Base-by-base conservation (phyloP, 2,888 invertebrate genomes). In the Perdita meconis region DNA sequence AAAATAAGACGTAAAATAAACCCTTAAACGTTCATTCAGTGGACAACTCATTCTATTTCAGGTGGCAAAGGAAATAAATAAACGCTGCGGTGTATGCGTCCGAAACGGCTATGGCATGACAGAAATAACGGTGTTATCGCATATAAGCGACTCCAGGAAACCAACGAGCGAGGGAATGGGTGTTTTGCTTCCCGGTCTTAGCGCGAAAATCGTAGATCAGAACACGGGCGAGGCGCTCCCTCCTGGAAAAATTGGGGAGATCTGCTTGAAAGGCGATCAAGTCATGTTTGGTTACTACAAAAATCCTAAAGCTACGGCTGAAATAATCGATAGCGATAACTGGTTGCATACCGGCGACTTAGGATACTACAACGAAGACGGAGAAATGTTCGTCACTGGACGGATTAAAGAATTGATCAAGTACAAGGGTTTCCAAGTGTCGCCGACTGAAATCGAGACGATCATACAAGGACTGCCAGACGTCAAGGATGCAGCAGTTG, bases 91-190 rank as follows among this genome's bases (percentile, higher is more conserved):
- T n/a, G n/a, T n/a, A n/a, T n/a, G n/a, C 53, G 94, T 96, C 60
- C 94, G 94, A 24, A 96, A 96, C 91, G 96, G 95, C 3, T 97
- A 96, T 88, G 97, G 97, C 0, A 94, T 97, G 92, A 97, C 97
- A 2, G 97, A 97, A 92, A 94, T 95, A 19, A 95, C 96, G 0
- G 93, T 96, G 86, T 94, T 94, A 16, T 93, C 93, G 55, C 90
- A 93, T 0, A 22, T 94, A 12, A 90, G 93, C 5, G 93, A n/a
- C n/a, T n/a, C n/a, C n/a, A n/a, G n/a, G n/a, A n/a, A n/a, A n/a
- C n/a, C n/a, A n/a, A n/a, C n/a, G n/a, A n/a, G n/a, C n/a, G 12
- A 87, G 88, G 42, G 94, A 94, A 95, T 95, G 60, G 96, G 96
- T 1, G 92, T 93, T 13, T 93, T 96, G 0, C 94, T 95, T 2